Base-by-base conservation (phyloP, 37 sponge, comb jelly and placozoan species). In the Dysidea cf. avara region DNA sequence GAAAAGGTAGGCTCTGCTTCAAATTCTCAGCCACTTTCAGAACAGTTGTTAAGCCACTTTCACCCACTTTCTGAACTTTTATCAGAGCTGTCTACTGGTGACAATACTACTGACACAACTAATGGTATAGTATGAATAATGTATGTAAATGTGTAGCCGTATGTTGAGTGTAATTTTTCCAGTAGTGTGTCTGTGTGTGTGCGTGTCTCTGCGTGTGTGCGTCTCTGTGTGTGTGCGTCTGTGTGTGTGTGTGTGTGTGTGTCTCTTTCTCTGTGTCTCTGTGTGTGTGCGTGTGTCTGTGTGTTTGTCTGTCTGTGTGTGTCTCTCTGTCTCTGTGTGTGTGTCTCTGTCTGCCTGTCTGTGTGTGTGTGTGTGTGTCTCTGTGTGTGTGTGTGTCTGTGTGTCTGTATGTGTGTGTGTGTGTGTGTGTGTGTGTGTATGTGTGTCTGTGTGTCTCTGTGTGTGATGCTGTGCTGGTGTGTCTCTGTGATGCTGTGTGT, bases 341-440 rank as follows among this genome's bases (percentile, higher is more conserved):
- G 47, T 61, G 60, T 3, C 46, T 61, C 39, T 25, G 48, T 39
- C 43, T 20, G 21, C 24, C 21, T 65, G 55, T 46, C 24, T 25
- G 9, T 62, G 16, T 77, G 30, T 35, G 13, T 47, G 32, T 31
- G 4, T 66, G 0, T 22, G 32, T 34, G 72, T 22, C 18, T 35
- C 36, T 26, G 50, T 47, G 21, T 26, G 25, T 21, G 29, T 18
- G 50, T 2, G 28, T 1, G 21, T 53, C 22, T 58, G 49, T 61
- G 53, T 50, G 24, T 33, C 0, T 53, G 40, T 53, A 50, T 69
- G 67, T 69, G 70, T 49, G 53, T 50, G 54, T 69, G 70, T 69
- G 58, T 38, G 3, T 33, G 59, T 72, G 59, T 56, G 40, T 37
- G 59, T 66, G 68, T 0, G 53, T 49, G 31, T 24, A 20, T 69